Evolutionary conservation across 2,113 vertebrate species (phyloP).

Genomic region (Dasypus novemcinctus): DNA sequence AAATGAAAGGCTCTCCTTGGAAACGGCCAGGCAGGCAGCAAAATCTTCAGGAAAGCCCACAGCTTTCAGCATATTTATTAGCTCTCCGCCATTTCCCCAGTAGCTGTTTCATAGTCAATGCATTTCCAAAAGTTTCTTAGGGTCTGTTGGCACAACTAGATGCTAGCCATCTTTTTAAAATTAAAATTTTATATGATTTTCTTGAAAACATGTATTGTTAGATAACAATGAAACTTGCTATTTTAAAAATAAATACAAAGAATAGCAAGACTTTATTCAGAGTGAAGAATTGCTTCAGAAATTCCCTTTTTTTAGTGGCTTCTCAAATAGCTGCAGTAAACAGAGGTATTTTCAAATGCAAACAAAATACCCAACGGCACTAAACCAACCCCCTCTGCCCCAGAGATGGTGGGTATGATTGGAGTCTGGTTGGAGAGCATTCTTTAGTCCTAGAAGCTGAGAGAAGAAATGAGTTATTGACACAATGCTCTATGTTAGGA

Average conservation of each 20-base stretch:
- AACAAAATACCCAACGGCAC: not conserved
- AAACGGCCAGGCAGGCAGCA: not conserved
- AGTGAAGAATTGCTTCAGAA: not conserved
- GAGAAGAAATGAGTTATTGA: not conserved
- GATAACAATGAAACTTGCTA: accelerated
- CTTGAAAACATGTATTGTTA: not conserved
- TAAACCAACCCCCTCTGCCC: not conserved
- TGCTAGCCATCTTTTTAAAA: not conserved
- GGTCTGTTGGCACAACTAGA: not conserved
- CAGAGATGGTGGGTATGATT: not conserved
- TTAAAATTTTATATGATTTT: not conserved
- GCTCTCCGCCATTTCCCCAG: not conserved
- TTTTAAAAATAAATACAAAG: not conserved
- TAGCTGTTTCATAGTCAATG: no score
- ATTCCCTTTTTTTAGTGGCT: not conserved
- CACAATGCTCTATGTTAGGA: not conserved
- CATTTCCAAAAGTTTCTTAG: not conserved
- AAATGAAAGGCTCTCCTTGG: not conserved
- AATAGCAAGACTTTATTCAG: not conserved
- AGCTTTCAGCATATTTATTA: not conserved
- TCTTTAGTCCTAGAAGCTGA: no score
- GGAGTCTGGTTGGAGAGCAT: not conserved
- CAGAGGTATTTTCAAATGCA: not conserved
- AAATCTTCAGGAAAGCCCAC: no score
- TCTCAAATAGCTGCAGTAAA: not conserved